Conservation (phyloP, 2,797 vertebrate genomes). For the Bradypodion pumilum region DNA sequence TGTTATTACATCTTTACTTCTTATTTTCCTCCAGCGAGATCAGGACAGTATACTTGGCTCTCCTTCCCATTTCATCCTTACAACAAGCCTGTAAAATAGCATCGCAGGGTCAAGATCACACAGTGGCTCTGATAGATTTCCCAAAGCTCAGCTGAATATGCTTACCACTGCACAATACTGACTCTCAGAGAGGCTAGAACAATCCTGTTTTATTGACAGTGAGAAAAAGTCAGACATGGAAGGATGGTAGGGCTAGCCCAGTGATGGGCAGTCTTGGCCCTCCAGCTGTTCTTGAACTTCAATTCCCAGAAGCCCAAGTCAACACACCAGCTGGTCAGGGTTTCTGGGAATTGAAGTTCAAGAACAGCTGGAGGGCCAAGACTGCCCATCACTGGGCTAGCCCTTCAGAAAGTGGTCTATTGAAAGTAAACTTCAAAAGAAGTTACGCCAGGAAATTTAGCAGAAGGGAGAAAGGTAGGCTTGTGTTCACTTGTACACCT, state of each 20-base stretch:
- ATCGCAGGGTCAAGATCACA: neutral
- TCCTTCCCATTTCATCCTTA: neutral
- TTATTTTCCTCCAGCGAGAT: neutral
- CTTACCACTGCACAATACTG: no score
- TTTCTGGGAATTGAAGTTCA: no score
- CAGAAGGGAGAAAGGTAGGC: neutral
- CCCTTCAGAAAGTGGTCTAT: neutral
- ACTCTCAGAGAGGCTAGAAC: no score
- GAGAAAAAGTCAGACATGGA: neutral
- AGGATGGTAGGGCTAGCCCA: no score
- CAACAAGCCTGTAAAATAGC: neutral
- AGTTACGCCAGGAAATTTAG: neutral
- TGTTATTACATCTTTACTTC: no score
- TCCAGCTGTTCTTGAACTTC: no score
- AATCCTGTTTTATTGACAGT: neutral
- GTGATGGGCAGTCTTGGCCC: no score
- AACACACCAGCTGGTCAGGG: no score
- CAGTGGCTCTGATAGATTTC: neutral
- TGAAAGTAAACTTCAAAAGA: neutral
- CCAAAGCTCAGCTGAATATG: no score
- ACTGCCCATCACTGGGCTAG: neutral
- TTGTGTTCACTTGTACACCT: neutral
- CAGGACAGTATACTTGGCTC: neutral
- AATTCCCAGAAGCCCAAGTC: no score
- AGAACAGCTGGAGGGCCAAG: no score